Conservation (phyloP, 23 tunicate species). For the Oikopleura dioica region DNA sequence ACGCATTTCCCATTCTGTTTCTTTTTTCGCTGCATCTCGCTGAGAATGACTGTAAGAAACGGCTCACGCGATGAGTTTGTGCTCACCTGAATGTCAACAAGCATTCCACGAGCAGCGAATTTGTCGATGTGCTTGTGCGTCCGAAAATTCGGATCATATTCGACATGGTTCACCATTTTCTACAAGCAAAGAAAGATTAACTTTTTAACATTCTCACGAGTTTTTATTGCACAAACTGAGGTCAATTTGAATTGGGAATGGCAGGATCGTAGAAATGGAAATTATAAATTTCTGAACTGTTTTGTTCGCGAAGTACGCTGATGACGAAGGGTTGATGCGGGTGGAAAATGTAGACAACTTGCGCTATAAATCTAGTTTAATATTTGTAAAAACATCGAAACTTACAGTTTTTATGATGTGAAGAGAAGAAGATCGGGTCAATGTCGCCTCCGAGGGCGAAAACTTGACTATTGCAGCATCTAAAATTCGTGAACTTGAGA, state of each 20-base stretch:
- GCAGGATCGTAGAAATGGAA: constrained; percentile 11
- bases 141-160: constrained; percentile 14
- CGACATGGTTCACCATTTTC: constrained; percentile 11
- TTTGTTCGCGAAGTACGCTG: not conserved
- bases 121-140: constrained; percentile 9
- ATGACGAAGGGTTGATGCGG: not conserved
- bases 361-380: not conserved
- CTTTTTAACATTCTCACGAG: too few relatives aligned
- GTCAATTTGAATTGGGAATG: too few relatives aligned
- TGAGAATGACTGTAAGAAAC: not conserved
- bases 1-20: constrained; percentile 8
- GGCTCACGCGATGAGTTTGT: too few relatives aligned
- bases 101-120: constrained; percentile 10
- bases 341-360: not conserved
- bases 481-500: too few relatives aligned
- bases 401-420: not conserved
- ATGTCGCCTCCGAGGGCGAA: not conserved
- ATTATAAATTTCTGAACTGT: too few relatives aligned
- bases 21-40: constrained; percentile 3
- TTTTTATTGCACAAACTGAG: too few relatives aligned
- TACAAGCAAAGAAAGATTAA: too few relatives aligned
- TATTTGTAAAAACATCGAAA: not conserved
- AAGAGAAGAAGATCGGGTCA: not conserved
- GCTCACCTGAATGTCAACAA: too few relatives aligned
- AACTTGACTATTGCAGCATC: not conserved